Evolutionary conservation across 2,888 invertebrate genomes (phyloP), one percentile per base, ranked within the genome.

Genomic region (Teleiodes luculella): DNA sequence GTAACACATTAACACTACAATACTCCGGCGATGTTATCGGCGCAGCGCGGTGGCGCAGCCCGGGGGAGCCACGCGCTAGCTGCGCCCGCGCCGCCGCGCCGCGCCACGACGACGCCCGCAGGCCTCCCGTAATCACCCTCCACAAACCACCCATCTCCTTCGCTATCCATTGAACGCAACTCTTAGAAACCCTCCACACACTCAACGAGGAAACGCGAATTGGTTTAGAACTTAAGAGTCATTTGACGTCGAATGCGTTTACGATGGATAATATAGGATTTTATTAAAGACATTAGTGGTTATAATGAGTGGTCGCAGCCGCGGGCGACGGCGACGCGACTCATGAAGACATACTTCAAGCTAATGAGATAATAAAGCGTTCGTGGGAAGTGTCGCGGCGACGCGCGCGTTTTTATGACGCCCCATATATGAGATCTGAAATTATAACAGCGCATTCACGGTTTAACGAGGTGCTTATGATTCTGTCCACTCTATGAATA

Each of bases 311-410:
- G n/a, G 13, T 78, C 77, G 79, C 65, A 81, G 83, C 78, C 68
- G 39, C 24, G 74, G 49, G 49, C 28, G 37, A 20, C 18, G 48
- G 46, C 14, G 30, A 47, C 28, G 78, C 76, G 81, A 83, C 83
- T 72, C 80, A 85, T 85, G 79, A 85, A 86, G 86, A 83, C 81
- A 78, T 86, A 79, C 78, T 75, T 83, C 80, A 76, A 72, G 64
- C 74, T 86, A 86, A 86, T 87, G 85, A 84, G 83, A 76, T 80
- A 80, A 81, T 83, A 80, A 80, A 80, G 72, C 67, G 72, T 72
- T 73, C 74, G 77, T 77, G 82, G 80, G 78, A 79, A 78, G 77
- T 65, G 64, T 54, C 18, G 33, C 33, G 35, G 39, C 50, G 39
- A 35, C 48, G 14, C 14, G 14, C 16, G 35, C 18, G 35, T 48